A percentile compares a stretch with the other conserved stretches of the same genome.
Evolutionary conservation across 35 echinoderm and acorn worm genomes (phyloP).

Genomic region (Holothuria glaberrima): DNA sequence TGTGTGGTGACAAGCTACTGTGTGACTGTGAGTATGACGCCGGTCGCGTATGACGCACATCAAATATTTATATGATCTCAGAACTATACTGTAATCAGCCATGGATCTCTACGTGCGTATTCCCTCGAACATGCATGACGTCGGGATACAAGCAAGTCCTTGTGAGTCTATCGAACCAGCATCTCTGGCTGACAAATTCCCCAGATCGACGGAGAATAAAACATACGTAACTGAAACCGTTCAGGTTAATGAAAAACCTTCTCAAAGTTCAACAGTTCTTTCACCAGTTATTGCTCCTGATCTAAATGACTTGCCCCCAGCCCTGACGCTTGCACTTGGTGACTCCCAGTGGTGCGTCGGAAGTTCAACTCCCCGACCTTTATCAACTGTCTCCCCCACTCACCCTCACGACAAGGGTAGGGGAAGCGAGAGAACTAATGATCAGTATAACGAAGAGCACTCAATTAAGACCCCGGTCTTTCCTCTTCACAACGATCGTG

Average conservation of each 20-base stretch:
- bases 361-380: conserved; percentile 8
- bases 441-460: not conserved
- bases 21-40: too few species aligned
- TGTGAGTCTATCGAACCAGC: not conserved
- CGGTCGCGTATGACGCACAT: too few species aligned
- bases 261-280: too few species aligned
- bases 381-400: not conserved
- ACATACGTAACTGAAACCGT: too few species aligned
- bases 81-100: too few species aligned
- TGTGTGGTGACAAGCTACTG: too few species aligned
- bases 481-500: not conserved
- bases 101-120: conserved; percentile 16
- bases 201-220: too few species aligned
- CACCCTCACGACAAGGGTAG: not conserved
- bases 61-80: too few species aligned
- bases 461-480: too few species aligned
- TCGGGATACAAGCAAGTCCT: conserved; percentile 28
- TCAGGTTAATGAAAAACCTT: too few species aligned
- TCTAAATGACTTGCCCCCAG: not conserved
- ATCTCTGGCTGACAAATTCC: too few species aligned
- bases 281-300: not conserved
- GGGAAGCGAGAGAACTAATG: not conserved
- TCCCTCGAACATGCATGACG: conserved; percentile 40
- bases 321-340: not conserved
- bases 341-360: conserved; percentile 15